Evolutionary conservation across 2,113 vertebrate genomes (phyloP).

Genomic region (Podiceps cristatus): DNA sequence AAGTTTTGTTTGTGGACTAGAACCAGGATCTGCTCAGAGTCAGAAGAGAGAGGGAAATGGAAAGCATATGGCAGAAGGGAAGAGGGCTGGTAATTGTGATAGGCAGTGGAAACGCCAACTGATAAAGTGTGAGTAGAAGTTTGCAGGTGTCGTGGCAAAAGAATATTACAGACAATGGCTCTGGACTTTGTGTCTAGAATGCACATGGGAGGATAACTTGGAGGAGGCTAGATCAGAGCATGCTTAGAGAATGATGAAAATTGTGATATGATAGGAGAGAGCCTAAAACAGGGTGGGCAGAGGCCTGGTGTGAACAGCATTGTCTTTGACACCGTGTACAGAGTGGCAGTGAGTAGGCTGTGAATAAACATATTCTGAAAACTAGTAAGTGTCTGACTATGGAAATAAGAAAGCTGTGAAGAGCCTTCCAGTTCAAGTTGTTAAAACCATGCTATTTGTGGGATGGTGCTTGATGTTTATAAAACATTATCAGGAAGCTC

Average conservation of each 20-base stretch:
- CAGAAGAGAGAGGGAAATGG: background rate
- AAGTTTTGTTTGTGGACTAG: background rate
- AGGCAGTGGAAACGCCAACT: background rate
- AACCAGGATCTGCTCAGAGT: background rate
- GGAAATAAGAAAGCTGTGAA: background rate
- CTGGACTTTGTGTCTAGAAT: background rate
- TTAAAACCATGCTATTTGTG: background rate
- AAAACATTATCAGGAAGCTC: background rate
- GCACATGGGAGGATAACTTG: background rate
- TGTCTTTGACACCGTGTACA: rapidly evolving
- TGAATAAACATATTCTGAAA: background rate
- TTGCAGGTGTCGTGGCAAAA: background rate
- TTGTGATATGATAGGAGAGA: background rate
- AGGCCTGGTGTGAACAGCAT: too few relatives aligned
- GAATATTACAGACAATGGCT: background rate
- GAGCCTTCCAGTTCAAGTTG: background rate
- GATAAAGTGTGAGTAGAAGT: background rate
- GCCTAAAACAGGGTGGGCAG: background rate
- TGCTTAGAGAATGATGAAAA: background rate
- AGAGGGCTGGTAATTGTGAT: background rate
- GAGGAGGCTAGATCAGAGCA: background rate
- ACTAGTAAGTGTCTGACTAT: background rate
- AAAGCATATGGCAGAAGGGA: background rate
- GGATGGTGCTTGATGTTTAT: background rate
- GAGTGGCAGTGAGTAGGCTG: background rate